A percentile compares a stretch with the other conserved stretches of the same genome.
Evolutionary conservation across 1,140 invertebrate genomes (phyloP).

Genomic region (Calliopsis andreniformis): DNA sequence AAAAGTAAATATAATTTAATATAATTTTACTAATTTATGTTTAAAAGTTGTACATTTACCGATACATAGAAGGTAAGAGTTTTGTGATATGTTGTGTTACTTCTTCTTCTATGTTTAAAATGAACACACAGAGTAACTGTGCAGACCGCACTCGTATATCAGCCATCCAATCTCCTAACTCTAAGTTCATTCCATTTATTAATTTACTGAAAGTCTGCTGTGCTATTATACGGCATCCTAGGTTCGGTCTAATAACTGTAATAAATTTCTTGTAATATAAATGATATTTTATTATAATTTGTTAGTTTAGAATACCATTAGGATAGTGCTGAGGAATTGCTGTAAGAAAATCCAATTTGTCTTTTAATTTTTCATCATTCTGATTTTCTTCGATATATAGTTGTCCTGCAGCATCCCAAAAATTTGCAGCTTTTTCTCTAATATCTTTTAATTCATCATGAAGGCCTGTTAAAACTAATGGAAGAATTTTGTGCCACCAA

Average conservation of each 20-base stretch:
- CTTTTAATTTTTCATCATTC: conserved; percentile 87
- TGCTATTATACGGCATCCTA: conserved; percentile 88
- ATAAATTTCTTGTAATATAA: conserved; percentile 10
- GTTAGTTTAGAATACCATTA: conserved; percentile 76
- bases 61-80: conserved; percentile 83
- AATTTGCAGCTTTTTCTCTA: conserved; percentile 80
- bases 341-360: conserved; percentile 87
- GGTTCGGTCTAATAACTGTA: conserved; percentile 85
- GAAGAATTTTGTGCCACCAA: conserved; percentile 88
- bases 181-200: conserved; percentile 84
- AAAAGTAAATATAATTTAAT: background rate
- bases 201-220: conserved; percentile 87
- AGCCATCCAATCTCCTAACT: conserved; percentile 88
- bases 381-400: conserved; percentile 90
- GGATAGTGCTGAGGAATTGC: conserved; percentile 85
- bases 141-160: conserved; percentile 88
- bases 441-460: conserved; percentile 88
- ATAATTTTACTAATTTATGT: background rate
- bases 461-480: conserved; percentile 88
- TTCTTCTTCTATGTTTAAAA: conserved; percentile 86
- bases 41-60: conserved; percentile 60
- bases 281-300: background rate
- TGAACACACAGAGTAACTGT: conserved; percentile 86
- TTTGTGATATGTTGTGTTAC: conserved; percentile 86
- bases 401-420: conserved; percentile 87